Base-by-base conservation (phyloP, 64 coral and sea anemone species). In the Pocillopora verrucosa region DNA sequence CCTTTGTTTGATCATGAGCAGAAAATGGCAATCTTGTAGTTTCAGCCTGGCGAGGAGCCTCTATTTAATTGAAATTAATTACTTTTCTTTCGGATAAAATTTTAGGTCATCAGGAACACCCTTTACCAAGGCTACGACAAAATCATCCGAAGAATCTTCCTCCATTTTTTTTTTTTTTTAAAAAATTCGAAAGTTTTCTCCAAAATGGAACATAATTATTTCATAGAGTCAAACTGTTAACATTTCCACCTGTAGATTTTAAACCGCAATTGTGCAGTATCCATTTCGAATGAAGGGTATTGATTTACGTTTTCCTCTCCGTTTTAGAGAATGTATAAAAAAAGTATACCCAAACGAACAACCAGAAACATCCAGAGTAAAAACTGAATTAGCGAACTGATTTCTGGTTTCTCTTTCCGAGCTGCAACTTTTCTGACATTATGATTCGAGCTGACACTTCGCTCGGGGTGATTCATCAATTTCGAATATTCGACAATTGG, bases 381-480 rank as follows among this genome's bases (percentile, higher is more conserved):
- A 70, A n/a, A 70, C 11, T 10, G 67, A 30, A 11, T 51, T 7
- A 51, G 22, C 67, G 19, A 70, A 70, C 25, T 24, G 51, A 57
- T 25, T 11, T 25, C 20, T 24, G 22, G 11, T 79, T 79, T 59
- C 20, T 24, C 10, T 12, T 35, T 35, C 1, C 16, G 12, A 22
- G 15, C 17, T 37, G 5, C 16, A 38, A 17, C 14, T 72, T 72
- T 72, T 72, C n/a, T 20, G n/a, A 58, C 26, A 85, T 85, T 72
- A 25, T 70, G 38, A 26, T 57, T 85, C n/a, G 20, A 72, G 19
- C 61, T 85, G 82, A 85, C 82, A 85, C 9, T 45, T 85, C 82
- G 64, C 82, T 22, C 57, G 24, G 17, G 82, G 64, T 72, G 25
- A 85, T 85, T 85, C 82, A 85, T 85, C 82, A 85, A 85, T 85